A percentile compares a stretch with the other conserved stretches of the same genome.
phyloP scores from a whole-genome alignment of 64 coral and sea anemone species.

The Acropora yongei region DNA sequence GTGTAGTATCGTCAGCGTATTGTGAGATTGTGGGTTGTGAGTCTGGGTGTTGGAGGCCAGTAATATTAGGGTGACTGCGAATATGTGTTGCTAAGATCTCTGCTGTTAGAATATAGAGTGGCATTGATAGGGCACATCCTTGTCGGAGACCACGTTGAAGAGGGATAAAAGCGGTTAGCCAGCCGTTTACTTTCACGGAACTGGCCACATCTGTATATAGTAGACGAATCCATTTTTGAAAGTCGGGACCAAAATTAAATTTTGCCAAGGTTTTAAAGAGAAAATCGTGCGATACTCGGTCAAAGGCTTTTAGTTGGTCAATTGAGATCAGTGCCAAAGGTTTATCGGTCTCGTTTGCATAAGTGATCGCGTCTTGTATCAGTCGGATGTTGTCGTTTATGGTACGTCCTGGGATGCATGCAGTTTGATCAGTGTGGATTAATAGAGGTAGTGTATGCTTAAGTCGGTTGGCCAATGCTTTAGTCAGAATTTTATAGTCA shows the following conservation, averaged over 20 bases:
- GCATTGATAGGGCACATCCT: no score
- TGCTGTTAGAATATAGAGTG: no score
- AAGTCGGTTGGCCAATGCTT: slow-evolving; percentile 22
- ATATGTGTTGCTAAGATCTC: no score
- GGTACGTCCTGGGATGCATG: neutral
- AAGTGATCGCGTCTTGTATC: neutral
- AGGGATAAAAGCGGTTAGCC: neutral
- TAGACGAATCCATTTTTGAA: neutral
- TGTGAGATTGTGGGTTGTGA: neutral
- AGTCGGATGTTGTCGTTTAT: slow-evolving; percentile 23
- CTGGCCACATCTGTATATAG: neutral
- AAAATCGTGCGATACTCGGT: neutral
- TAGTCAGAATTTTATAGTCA: neutral
- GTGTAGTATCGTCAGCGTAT: neutral
- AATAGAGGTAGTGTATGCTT: neutral
- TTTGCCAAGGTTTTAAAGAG: neutral
- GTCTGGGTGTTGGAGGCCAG: neutral
- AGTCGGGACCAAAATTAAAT: neutral
- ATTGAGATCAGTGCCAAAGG: slow-evolving; percentile 10
- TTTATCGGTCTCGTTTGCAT: neutral
- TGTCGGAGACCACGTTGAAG: neutral
- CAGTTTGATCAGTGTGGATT: slow-evolving; percentile 37
- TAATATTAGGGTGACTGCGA: no score
- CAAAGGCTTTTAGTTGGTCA: slow-evolving; percentile 29
- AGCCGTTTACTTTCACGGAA: neutral